Evolutionary conservation across 2,888 invertebrate species (phyloP), one percentile per base, ranked within the genome.

Genomic region (Myopa tessellatipennis): DNA sequence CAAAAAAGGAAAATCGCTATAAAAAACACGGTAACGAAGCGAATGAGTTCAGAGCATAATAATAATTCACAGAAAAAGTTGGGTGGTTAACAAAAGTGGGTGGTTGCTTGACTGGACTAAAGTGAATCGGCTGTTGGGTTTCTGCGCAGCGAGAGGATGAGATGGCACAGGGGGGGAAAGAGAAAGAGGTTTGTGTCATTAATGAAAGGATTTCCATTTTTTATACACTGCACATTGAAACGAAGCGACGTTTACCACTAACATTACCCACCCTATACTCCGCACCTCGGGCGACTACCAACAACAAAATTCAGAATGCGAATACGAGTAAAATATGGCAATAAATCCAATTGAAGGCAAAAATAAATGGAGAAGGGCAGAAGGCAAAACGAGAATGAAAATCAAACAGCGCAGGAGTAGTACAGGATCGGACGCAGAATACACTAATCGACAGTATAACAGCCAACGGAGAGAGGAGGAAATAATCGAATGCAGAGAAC

Each of bases 141-240:
- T 65, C 10, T 36, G 14, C 14, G 8, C 0, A 1, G 40, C 38
- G 38, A 73, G 7, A 16, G 61, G 45, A 8, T 52, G 52, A 70
- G 38, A 69, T 34, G 38, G 38, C 45, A 63, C 16, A 45, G 55
- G 26, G 73, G 16, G 18, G 73, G 58, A n/a, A 71, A 12, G 40
- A 63, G n/a, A 36, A 18, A 58, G n/a, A 18, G 18, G 78, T 79
- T 84, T 80, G 80, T 83, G 83, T 81, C 83, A 84, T 85, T 86
- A 85, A 85, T 85, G 86, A 84, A 87, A 86, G 86, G 85, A 86
- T 86, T 86, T 86, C 82, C 82, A 81, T 79, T 34, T 18, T 72
- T 38, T n/a, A 65, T n/a, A 18, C 52, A 4, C 26, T 16, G 12
- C 52, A 52, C 52, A 34, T 10, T n/a, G 14, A 36, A 67, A 38